A percentile compares a stretch with the other conserved stretches of the same genome.
Conservation (phyloP, 2,797 vertebrate genomes). For the Macropus fuliginosus region DNA sequence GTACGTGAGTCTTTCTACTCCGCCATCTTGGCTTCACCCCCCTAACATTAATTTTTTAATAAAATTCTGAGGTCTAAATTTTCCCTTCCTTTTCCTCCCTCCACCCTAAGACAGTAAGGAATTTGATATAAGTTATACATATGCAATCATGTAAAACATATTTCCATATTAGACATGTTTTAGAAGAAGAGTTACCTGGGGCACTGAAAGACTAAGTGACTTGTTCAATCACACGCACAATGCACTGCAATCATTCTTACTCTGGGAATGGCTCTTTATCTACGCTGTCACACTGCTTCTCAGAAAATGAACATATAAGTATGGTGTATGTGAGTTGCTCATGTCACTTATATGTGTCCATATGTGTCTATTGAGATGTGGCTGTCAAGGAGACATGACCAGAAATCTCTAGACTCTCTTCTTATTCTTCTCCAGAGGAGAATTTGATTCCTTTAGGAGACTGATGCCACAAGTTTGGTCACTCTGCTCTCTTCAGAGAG, state of each 20-base stretch:
- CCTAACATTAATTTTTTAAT: neutral
- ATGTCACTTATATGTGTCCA: neutral
- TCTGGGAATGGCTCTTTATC: neutral
- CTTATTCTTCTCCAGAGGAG: neutral
- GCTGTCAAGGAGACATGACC: neutral
- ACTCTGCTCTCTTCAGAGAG: neutral
- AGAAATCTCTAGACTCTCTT: neutral
- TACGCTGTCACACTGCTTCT: neutral
- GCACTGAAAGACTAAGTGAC: neutral
- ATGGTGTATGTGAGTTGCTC: neutral
- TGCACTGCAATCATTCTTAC: neutral
- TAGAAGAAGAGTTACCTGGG: neutral
- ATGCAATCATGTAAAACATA: neutral
- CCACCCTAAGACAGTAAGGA: neutral
- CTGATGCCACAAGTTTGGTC: neutral
- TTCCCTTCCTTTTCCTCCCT: neutral
- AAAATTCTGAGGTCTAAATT: neutral
- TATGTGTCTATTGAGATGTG: neutral
- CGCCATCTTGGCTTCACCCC: too few species aligned
- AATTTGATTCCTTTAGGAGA: neutral
- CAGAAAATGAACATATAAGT: neutral
- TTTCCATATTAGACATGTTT: neutral
- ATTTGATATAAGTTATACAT: neutral
- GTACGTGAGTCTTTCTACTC: too few species aligned
- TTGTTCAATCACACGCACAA: neutral